A percentile compares a stretch with the other conserved stretches of the same genome.
These are phyloP conservation scores for Chrysogorgia sp. DNA, from an alignment of 92 coral and sea anemone genomes.

Conservation along the genomic window DNA sequence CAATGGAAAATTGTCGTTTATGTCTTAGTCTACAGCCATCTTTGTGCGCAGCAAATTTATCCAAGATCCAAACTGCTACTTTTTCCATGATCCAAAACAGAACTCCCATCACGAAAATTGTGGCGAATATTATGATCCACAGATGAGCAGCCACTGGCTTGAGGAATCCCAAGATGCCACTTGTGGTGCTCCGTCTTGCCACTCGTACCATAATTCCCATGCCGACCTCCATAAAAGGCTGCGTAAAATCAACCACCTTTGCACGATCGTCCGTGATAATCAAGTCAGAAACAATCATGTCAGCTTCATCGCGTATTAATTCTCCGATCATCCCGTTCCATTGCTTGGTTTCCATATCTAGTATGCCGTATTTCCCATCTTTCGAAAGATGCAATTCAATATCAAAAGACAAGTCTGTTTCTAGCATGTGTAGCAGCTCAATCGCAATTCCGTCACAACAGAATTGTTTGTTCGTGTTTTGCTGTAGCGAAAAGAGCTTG, in stretches of 20 bases:
- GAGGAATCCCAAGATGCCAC: conserved; percentile 24
- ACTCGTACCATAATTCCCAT: conserved; percentile 56
- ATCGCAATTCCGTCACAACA: conserved; percentile 74
- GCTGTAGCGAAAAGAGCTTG: background rate
- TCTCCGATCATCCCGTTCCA: conserved; percentile 88
- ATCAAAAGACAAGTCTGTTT: conserved; percentile 44
- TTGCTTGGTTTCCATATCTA: conserved; percentile 45
- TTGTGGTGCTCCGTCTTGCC: background rate
- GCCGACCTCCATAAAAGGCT: conserved; percentile 71
- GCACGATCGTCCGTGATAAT: conserved; percentile 69
- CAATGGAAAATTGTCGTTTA: conserved; percentile 14
- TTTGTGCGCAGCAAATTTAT: conserved; percentile 11
- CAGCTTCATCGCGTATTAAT: conserved; percentile 63
- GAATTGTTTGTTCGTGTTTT: conserved; percentile 1
- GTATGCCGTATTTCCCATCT: conserved; percentile 73
- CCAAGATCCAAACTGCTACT: conserved; percentile 24
- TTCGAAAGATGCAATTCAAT: conserved; percentile 63
- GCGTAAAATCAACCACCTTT: conserved; percentile 67
- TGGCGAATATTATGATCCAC: conserved; percentile 9
- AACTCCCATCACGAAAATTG: conserved; percentile 26
- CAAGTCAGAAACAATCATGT: conserved; percentile 67
- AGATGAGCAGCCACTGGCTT: conserved; percentile 29
- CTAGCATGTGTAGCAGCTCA: conserved; percentile 62
- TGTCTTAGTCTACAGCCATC: background rate
- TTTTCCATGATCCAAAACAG: conserved; percentile 29